Base-by-base conservation (phyloP, 1,140 invertebrate species). In the Matsumurasca onukii region DNA sequence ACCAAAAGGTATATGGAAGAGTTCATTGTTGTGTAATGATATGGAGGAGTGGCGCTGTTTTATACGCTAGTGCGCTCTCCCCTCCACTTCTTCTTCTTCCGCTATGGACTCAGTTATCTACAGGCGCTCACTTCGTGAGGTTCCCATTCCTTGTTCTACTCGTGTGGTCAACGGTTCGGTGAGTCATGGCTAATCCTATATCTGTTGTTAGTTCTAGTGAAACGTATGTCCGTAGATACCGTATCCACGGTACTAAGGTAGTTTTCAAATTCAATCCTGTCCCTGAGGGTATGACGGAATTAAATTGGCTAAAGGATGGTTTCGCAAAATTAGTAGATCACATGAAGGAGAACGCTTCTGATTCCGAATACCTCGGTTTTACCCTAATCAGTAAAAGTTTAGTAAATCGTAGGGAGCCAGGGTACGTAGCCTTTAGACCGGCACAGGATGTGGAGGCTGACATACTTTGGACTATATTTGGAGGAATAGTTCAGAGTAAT, bases 401-500 rank as follows among this genome's bases (percentile, higher is more conserved):
- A 2, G 31, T 31, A 66, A 52, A 34, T 29, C n/a, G n/a, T n/a
- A 22, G 20, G 12, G 48, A 49, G 15, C 64, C 64, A 12, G 64
- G 64, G n/a, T 51, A 5, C 17, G 22, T 49, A 3, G 9, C 15
- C 3, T 49, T 66, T 24, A 12, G 39, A 12, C 64, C 48, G 3
- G 39, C 24, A 25, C 3, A 3, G 5, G 29, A 66, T 30, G n/a
- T 66, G 29, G 20, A 49, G 1, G 13, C 3, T 2, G 64, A 66
- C 17, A 27, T 49, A 5, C n/a, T 66, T 2, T 66, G 64, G 64
- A 5, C 29, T 2, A 30, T 66, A 5, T 52, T 66, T 51, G 39
- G 39, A 20, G 39, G 39, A 15, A 25, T 49, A 27, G 17, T 66
- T 1, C 64, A 66, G 25, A 45, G 29, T 17, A 66, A 66, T 30